A percentile compares a stretch with the other conserved stretches of the same genome.
phyloP scores from a whole-genome alignment of 2,113 vertebrate species.

The Thamnaconus septentrionalis region DNA sequence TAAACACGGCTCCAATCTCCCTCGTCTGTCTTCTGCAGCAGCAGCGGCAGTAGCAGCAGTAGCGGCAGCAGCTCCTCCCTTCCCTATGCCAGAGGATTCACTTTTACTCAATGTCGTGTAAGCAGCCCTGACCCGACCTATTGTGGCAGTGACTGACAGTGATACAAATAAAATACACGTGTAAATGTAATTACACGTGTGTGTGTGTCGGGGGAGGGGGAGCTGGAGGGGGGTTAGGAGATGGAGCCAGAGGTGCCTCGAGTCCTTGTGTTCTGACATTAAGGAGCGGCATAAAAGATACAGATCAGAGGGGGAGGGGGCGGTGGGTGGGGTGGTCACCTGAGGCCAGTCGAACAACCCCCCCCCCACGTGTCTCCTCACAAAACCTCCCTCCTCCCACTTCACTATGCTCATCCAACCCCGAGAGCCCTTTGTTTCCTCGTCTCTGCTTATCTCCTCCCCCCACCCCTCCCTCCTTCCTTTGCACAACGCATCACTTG shows the following conservation, averaged over 20 bases:
- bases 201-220: not conserved
- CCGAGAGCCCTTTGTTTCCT: slow-evolving; percentile 16
- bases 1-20: not conserved
- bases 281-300: slow-evolving; percentile 53
- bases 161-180: not conserved
- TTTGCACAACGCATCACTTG: too few relatives aligned
- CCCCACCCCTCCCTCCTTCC: slow-evolving; percentile 21
- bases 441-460: slow-evolving; percentile 31
- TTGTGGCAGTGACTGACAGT: slow-evolving; percentile 1
- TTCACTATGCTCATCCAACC: slow-evolving; percentile 39
- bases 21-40: not conserved
- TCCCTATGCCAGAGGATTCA: not conserved
- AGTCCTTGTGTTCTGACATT: slow-evolving; percentile 50
- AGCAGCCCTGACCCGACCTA: slow-evolving; percentile 1
- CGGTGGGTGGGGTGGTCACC: slow-evolving; percentile 26
- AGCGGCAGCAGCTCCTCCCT: too few relatives aligned
- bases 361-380: slow-evolving; percentile 1
- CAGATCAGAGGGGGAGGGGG: slow-evolving; percentile 29
- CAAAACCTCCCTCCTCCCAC: slow-evolving; percentile 12
- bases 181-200: slow-evolving; percentile 1
- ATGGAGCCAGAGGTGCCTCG: slow-evolving; percentile 11
- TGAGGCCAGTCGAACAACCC: slow-evolving; percentile 48
- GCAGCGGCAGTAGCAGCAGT: not conserved
- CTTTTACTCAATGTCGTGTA: not conserved
- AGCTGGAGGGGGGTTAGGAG: slow-evolving; percentile 8